Conservation (phyloP, 2,888 invertebrate genomes). For the Pocota personata region DNA sequence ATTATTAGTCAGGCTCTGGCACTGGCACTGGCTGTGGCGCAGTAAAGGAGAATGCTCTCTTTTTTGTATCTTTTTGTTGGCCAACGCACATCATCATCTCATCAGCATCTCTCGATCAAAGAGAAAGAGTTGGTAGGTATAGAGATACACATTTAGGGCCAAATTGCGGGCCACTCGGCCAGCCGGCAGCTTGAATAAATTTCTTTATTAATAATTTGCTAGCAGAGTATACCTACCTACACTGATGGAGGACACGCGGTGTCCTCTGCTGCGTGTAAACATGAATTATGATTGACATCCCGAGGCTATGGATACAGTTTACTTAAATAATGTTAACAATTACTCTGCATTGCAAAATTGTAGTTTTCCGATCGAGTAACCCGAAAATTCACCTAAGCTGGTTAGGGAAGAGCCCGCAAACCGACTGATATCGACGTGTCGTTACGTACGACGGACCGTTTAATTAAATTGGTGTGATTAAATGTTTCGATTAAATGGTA, state of each 20-base stretch:
- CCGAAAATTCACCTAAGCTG: slow-evolving; percentile 3
- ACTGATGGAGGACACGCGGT: background rate
- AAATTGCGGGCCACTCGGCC: slow-evolving; percentile 26
- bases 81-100: slow-evolving; percentile 59
- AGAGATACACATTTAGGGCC: slow-evolving; percentile 38
- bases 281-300: slow-evolving; percentile 74
- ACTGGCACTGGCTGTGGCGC: slow-evolving; percentile 18
- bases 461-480: slow-evolving; percentile 74
- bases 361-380: background rate
- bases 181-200: slow-evolving; percentile 75
- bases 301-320: slow-evolving; percentile 72
- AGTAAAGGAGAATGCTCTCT: background rate
- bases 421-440: background rate
- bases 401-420: background rate
- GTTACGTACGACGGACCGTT: slow-evolving; percentile 30
- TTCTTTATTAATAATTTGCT: slow-evolving; percentile 76
- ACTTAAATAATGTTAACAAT: slow-evolving; percentile 74
- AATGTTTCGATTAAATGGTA: slow-evolving; percentile 70
- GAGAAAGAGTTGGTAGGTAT: background rate
- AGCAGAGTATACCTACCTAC: slow-evolving; percentile 3
- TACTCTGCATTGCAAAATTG: slow-evolving; percentile 55
- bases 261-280: slow-evolving; percentile 65
- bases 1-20: slow-evolving; percentile 72
- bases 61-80: slow-evolving; percentile 8
- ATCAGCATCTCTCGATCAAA: slow-evolving; percentile 63